phyloP scores from a whole-genome alignment of 2,797 vertebrate genomes.

The Margarornis squamiger region DNA sequence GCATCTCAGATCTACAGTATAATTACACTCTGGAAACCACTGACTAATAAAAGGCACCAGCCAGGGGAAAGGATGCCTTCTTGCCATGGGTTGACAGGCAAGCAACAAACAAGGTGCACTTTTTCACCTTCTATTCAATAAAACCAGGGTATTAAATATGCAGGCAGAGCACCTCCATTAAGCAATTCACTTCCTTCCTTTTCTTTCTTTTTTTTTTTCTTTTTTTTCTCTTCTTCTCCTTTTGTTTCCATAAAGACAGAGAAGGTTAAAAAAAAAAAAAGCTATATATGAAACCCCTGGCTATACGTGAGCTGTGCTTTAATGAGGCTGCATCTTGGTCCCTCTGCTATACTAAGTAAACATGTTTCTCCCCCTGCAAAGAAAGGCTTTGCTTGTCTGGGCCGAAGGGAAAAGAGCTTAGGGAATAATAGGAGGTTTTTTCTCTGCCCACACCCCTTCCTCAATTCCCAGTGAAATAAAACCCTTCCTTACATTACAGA shows the following conservation, averaged over 20 bases:
- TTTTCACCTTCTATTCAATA: slow-evolving; percentile 81
- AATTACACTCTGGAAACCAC: slow-evolving; percentile 79
- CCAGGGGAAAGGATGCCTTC: slow-evolving; percentile 74
- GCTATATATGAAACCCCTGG: slow-evolving; percentile 48
- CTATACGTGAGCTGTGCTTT: slow-evolving; percentile 67
- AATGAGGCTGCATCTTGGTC: slow-evolving; percentile 57
- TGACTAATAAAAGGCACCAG: slow-evolving; percentile 79
- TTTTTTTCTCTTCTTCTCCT: slow-evolving; percentile 19
- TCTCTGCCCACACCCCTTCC: not conserved
- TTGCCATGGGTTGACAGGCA: slow-evolving; percentile 75
- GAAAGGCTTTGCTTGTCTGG: slow-evolving; percentile 7
- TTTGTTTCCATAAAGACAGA: slow-evolving; percentile 73
- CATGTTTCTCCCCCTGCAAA: slow-evolving; percentile 23
- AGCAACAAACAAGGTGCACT: slow-evolving; percentile 78
- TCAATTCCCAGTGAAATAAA: not conserved
- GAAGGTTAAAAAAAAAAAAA: slow-evolving; percentile 52
- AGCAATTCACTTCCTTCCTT: slow-evolving; percentile 70
- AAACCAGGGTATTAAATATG: slow-evolving; percentile 79
- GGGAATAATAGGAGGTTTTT: slow-evolving; percentile 25
- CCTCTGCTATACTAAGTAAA: slow-evolving; percentile 39
- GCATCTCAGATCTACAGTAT: slow-evolving; percentile 75
- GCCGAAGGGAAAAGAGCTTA: slow-evolving; percentile 1
- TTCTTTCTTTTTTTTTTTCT: slow-evolving; percentile 34
- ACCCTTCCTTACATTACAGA: not conserved
- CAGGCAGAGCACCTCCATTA: slow-evolving; percentile 75